Evolutionary conservation across 2,888 invertebrate species (phyloP).

Genomic region (Sminthurinus aureus): DNA sequence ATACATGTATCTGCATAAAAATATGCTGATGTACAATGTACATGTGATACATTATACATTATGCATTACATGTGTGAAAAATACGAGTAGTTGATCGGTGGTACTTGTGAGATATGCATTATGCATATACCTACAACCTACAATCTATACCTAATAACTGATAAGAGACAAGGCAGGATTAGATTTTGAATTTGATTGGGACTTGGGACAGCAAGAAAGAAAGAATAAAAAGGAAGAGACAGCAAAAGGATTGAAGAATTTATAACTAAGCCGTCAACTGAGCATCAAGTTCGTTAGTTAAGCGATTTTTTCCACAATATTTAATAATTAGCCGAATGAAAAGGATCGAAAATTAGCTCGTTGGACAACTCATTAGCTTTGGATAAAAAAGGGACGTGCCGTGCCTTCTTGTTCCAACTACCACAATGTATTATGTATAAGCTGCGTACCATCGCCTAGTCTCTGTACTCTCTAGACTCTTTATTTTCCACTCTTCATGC

Average conservation of each 20-base stretch:
- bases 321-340: conserved; percentile 59
- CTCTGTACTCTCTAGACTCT: conserved; percentile 3
- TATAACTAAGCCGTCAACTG: conserved; percentile 56
- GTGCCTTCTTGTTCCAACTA: conserved; percentile 39
- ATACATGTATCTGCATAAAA: no score
- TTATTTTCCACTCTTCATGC: neutral
- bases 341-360: conserved; percentile 60
- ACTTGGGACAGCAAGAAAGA: neutral
- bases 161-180: conserved; percentile 2
- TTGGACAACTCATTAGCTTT: conserved; percentile 60
- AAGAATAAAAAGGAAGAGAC: neutral
- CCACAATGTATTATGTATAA: neutral
- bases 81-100: neutral
- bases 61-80: neutral
- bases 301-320: conserved; percentile 60
- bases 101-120: neutral
- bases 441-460: neutral
- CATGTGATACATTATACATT: neutral
- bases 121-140: no score
- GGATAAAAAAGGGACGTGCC: conserved; percentile 54
- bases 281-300: conserved; percentile 60
- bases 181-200: conserved; percentile 34
- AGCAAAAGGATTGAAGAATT: conserved; percentile 33
- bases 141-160: neutral
- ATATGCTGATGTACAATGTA: no score